Evolutionary conservation across 2,888 invertebrate genomes (phyloP).

Genomic region (Archaeoteleia sp.): DNA sequence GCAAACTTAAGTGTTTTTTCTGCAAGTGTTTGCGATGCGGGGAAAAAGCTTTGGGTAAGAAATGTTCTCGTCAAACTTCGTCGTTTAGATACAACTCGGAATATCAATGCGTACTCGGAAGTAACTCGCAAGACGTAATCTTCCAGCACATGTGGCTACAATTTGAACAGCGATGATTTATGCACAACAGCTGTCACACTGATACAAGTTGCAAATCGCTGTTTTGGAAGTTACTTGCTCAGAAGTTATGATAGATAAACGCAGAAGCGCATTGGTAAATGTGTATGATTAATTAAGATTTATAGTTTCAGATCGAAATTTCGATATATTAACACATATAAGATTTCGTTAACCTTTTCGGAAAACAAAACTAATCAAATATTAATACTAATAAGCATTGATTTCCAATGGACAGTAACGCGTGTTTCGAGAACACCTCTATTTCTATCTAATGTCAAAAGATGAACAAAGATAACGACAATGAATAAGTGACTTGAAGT

Average conservation of each 20-base stretch:
- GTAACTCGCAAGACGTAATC: constrained; percentile 40
- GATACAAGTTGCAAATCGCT: constrained; percentile 49
- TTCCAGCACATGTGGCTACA: constrained; percentile 40
- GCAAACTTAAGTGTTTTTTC: constrained; percentile 14
- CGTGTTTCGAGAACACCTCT: too few relatives aligned
- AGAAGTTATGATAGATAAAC: constrained; percentile 46
- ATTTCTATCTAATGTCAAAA: too few relatives aligned
- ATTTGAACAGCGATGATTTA: constrained; percentile 51
- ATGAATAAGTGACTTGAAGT: too few relatives aligned
- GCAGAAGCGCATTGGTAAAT: constrained; percentile 25
- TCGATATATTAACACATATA: constrained; percentile 34
- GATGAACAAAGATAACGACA: too few relatives aligned
- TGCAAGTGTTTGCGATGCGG: constrained; percentile 5
- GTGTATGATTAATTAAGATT: constrained; percentile 42
- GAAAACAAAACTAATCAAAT: too few relatives aligned
- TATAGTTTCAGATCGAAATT: constrained; percentile 25
- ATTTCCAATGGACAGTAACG: too few relatives aligned
- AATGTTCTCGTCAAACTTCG: constrained; percentile 35
- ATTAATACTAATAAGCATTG: too few relatives aligned
- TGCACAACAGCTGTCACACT: constrained; percentile 47
- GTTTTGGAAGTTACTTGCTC: constrained; percentile 41
- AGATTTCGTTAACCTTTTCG: too few relatives aligned
- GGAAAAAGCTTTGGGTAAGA: constrained; percentile 22
- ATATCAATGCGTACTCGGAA: constrained; percentile 36
- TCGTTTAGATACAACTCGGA: constrained; percentile 28